These are phyloP conservation scores for Papilio polytes DNA, from an alignment of 1,140 invertebrate species.

Conservation along the genomic window DNA sequence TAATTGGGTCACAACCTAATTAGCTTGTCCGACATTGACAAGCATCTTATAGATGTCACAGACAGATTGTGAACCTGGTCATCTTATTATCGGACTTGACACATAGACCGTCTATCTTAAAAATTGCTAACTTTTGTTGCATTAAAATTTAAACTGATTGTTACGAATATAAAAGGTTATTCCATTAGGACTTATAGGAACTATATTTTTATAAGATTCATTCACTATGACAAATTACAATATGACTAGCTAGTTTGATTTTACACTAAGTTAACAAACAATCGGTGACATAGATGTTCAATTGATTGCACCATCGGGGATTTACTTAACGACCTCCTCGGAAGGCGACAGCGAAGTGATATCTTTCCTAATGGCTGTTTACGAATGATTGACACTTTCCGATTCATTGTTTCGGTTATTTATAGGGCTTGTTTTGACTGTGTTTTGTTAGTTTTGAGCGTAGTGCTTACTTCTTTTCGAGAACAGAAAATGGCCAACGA, in stretches of 20 bases:
- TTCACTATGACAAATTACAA: not conserved
- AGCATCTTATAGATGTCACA: slow-evolving; percentile 55
- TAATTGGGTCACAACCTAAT: slow-evolving; percentile 78
- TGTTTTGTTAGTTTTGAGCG: not conserved
- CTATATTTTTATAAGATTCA: too few species aligned
- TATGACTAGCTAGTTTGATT: not conserved
- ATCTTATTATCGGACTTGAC: not conserved
- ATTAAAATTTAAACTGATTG: too few species aligned
- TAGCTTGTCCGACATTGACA: slow-evolving; percentile 68
- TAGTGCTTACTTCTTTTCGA: not conserved
- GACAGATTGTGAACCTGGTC: not conserved
- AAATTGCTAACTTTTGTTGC: too few species aligned
- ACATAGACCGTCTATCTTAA: not conserved
- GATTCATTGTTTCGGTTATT: slow-evolving; percentile 30
- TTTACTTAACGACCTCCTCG: slow-evolving; percentile 63
- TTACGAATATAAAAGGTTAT: too few species aligned
- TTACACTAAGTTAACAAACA: not conserved
- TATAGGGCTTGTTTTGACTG: not conserved
- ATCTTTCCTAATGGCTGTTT: slow-evolving; percentile 40
- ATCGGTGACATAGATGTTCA: slow-evolving; percentile 43
- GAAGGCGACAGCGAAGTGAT: slow-evolving; percentile 42
- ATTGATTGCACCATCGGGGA: slow-evolving; percentile 67
- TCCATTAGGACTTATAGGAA: too few species aligned
- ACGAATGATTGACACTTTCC: slow-evolving; percentile 43
- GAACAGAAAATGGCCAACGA: not conserved